Evolutionary conservation across 2,888 invertebrate genomes (phyloP).

Genomic region (Trisateles emortualis): DNA sequence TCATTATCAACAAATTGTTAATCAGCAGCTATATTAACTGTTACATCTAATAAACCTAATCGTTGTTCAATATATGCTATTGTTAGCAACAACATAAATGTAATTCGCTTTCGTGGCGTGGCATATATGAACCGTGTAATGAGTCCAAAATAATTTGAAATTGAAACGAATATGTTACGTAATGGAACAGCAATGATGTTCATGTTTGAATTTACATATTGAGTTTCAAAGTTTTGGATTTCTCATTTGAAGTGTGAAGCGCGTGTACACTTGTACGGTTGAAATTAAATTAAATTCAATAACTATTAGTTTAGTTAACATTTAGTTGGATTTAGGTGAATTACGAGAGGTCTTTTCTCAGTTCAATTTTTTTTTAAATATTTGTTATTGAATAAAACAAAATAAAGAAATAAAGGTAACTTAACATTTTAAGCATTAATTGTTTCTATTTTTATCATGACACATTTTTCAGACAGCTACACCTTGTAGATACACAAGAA

Average conservation of each 20-base stretch:
- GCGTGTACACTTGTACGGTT: not conserved
- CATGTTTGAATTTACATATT: conserved; percentile 36
- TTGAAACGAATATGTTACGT: conserved; percentile 25
- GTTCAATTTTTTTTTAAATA: too few relatives aligned
- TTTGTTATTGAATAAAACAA: too few relatives aligned
- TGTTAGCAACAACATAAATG: conserved; percentile 1
- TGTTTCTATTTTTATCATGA: too few relatives aligned
- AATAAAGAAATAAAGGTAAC: too few relatives aligned
- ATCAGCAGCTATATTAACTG: not conserved
- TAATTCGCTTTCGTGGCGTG: conserved; percentile 20
- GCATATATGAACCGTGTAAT: conserved; percentile 24
- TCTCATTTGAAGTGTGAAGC: conserved; percentile 1
- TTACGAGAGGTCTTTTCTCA: too few relatives aligned
- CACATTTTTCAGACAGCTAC: too few relatives aligned
- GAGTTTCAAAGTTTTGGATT: conserved; percentile 27
- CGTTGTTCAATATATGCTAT: conserved; percentile 7
- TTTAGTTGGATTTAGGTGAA: too few relatives aligned
- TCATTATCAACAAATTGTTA: not conserved
- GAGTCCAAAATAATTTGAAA: conserved; percentile 30
- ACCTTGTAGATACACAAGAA: too few relatives aligned
- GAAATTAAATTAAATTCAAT: too few relatives aligned
- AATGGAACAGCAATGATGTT: conserved; percentile 34
- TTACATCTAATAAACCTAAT: conserved; percentile 10
- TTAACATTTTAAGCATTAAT: too few relatives aligned
- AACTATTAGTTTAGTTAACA: too few relatives aligned